These are phyloP conservation scores for Heteropelma amictum DNA, from an alignment of 2,888 invertebrate species.

Conservation along the genomic window DNA sequence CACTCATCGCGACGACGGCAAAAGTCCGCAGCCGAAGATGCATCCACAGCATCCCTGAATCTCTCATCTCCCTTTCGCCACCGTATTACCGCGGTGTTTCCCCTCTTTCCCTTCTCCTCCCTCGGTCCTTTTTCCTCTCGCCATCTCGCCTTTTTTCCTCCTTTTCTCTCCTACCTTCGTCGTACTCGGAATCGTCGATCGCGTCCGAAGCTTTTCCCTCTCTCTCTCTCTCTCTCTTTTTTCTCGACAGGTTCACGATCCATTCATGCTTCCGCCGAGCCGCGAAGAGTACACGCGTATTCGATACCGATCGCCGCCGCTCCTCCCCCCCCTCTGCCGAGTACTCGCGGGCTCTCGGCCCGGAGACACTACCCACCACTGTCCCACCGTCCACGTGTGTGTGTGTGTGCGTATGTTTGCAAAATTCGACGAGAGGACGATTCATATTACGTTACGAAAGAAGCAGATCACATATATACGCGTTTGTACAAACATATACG, in stretches of 20 bases:
- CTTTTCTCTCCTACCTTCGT: slow-evolving; percentile 21
- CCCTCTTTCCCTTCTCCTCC: not conserved
- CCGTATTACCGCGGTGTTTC: slow-evolving; percentile 12
- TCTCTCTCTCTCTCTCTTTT: slow-evolving; percentile 26
- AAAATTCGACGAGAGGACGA: not conserved
- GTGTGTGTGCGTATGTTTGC: too few relatives aligned
- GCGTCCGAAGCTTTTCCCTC: slow-evolving; percentile 39
- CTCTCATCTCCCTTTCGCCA: not conserved
- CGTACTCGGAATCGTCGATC: slow-evolving; percentile 35
- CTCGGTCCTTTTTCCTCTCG: slow-evolving; percentile 29
- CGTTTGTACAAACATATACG: too few relatives aligned
- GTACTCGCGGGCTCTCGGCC: not conserved
- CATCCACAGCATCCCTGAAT: slow-evolving; percentile 21
- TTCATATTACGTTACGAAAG: not conserved
- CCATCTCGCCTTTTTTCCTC: slow-evolving; percentile 49
- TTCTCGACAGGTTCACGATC: slow-evolving; percentile 68
- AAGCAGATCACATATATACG: not conserved
- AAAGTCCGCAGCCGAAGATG: too few relatives aligned
- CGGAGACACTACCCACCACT: too few relatives aligned
- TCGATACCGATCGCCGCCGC: slow-evolving; percentile 47
- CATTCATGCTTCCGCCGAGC: slow-evolving; percentile 68
- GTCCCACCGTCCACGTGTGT: too few relatives aligned
- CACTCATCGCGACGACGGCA: too few relatives aligned
- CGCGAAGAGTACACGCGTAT: slow-evolving; percentile 42
- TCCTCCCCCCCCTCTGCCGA: slow-evolving; percentile 33